Percentiles rank a stretch among this genome's conserved stretches.
Evolutionary conservation across 1,140 invertebrate genomes (phyloP).

Genomic region (Mactra quadrangularis): DNA sequence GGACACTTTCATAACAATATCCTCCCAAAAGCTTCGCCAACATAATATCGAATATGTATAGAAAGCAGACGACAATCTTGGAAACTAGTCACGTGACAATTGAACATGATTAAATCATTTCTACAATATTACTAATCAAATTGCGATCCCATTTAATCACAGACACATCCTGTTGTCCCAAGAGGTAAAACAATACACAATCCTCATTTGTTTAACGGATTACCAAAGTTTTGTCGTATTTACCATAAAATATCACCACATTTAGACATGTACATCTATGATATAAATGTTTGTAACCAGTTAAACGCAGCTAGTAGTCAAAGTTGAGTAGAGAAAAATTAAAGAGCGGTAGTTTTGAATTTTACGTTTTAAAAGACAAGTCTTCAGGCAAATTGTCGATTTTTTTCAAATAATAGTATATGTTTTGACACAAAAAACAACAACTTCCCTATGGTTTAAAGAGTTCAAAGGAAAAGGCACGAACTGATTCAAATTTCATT

Average conservation of each 20-base stretch:
- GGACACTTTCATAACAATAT: slow-evolving; percentile 22
- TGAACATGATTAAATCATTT: slow-evolving; percentile 53
- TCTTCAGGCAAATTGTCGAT: too few relatives aligned
- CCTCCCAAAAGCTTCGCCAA: neutral
- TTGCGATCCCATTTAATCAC: slow-evolving; percentile 50
- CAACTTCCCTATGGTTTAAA: too few relatives aligned
- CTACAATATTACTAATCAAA: slow-evolving; percentile 45
- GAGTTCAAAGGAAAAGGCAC: too few relatives aligned
- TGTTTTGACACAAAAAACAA: too few relatives aligned
- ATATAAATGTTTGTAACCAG: too few relatives aligned
- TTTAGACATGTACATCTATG: too few relatives aligned
- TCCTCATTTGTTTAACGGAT: slow-evolving; percentile 38
- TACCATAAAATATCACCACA: neutral
- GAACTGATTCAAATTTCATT: too few relatives aligned
- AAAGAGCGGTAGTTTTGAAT: too few relatives aligned
- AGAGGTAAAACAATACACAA: slow-evolving; percentile 41
- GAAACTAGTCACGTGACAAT: neutral
- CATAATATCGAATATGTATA: slow-evolving; percentile 27
- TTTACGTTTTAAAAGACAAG: too few relatives aligned
- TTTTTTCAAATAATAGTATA: too few relatives aligned
- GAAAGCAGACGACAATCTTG: slow-evolving; percentile 13
- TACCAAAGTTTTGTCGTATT: neutral
- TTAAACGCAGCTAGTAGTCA: too few relatives aligned
- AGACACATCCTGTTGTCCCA: slow-evolving; percentile 39
- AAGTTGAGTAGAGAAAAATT: too few relatives aligned